Percentiles rank a stretch among this genome's conserved stretches.
These are phyloP conservation scores for Megaceryle alcyon DNA, from an alignment of 2,797 vertebrate genomes.

Conservation along the genomic window DNA sequence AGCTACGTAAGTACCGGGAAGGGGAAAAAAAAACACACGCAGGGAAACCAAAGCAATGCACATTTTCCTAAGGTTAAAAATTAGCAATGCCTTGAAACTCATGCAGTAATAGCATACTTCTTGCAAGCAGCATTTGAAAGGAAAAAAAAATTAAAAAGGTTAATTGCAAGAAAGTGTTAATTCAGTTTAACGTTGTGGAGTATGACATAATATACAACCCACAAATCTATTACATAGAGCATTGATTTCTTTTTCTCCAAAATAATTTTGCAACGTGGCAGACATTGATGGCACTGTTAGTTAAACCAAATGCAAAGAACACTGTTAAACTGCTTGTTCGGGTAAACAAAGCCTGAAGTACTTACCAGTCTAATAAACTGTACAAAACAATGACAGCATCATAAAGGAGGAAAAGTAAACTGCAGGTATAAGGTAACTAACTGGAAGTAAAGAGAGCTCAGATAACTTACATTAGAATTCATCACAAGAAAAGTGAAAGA, in stretches of 20 bases:
- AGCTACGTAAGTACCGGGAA: neutral
- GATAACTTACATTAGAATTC: conserved; percentile 73
- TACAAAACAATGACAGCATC: conserved; percentile 82
- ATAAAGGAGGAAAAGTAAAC: conserved; percentile 83
- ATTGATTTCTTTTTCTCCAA: neutral
- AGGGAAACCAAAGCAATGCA: neutral
- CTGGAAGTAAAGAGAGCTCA: conserved; percentile 75
- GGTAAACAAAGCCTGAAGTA: conserved; percentile 77
- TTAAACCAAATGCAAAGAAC: conserved; percentile 72
- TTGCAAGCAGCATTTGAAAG: neutral
- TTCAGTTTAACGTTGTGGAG: neutral
- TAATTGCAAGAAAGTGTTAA: neutral
- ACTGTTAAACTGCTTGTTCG: conserved; percentile 62
- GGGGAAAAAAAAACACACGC: neutral
- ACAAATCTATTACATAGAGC: neutral
- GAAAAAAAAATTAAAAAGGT: neutral
- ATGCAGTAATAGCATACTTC: neutral
- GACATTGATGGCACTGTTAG: conserved; percentile 71
- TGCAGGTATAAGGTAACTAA: conserved; percentile 80
- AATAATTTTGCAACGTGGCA: neutral
- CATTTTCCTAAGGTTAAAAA: neutral
- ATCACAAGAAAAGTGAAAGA: conserved; percentile 47
- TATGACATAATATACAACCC: neutral
- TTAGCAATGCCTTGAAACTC: neutral
- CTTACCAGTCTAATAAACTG: conserved; percentile 99